Base-by-base conservation (phyloP, 1,140 invertebrate genomes). In the Conopomorpha cramerella region DNA sequence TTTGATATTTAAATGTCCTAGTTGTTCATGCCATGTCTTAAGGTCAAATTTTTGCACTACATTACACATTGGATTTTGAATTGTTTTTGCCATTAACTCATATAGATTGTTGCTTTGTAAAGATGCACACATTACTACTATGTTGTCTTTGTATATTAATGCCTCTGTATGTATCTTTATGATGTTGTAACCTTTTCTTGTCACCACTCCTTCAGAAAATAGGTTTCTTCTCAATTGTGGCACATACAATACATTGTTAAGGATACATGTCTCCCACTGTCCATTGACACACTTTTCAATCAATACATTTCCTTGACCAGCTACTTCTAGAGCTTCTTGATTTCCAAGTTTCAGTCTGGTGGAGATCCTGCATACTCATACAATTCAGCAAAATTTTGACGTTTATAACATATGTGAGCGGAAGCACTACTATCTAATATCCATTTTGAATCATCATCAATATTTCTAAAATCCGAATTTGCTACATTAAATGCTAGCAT, bases 361-460 rank as follows among this genome's bases (percentile, higher is more conserved):
- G 34, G 16, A 45, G 36, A 27, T 39, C 35, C 40, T 35, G 45
- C 44, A 26, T 29, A 48, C 30, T 45, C 44, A 15, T 29, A 16
- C n/a, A 49, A 31, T 39, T 45, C 41, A 11, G 17, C 1, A 41
- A 59, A 54, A 10, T 38, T 37, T 0, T 50, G 41, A 15, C 43
- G 43, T 46, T 42, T 48, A 32, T 38, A 49, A 2, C 45, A 43
- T 41, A 68, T 60, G 31, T 64, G 55, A 29, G 45, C 46, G 2
- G 56, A 55, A 14, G 55, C 53, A 46, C 58, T 60, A 41, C 54
- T 66, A 33, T 66, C 58, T 16, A 59, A 30, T 28, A 57, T 55
- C 56, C 62, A 64, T 23, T 6, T 23, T 18, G 12, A 18, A 28
- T 47, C 36, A 0, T 47, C 37, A 30, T 52, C 45, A 28, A 19